A percentile compares a stretch with the other conserved stretches of the same genome.
These are phyloP conservation scores for Unio pictorum DNA, from an alignment of 2,888 invertebrate species.

Conservation along the genomic window DNA sequence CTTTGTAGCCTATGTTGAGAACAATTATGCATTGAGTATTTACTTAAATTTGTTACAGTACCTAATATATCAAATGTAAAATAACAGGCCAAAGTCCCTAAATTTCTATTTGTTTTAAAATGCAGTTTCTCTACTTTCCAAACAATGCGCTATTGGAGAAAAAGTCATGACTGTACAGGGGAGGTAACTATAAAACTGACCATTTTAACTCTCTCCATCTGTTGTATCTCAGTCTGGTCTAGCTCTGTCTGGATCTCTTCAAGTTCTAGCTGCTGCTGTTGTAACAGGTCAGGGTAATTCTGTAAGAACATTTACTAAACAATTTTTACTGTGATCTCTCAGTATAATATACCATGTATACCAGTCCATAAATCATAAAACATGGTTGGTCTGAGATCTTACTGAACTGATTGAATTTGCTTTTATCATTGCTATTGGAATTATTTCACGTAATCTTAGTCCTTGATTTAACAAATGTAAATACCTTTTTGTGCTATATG, in stretches of 20 bases:
- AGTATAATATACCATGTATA: neutral
- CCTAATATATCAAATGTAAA: too few relatives aligned
- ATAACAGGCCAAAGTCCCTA: too few relatives aligned
- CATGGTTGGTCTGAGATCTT: too few relatives aligned
- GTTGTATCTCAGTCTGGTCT: slow-evolving; percentile 59
- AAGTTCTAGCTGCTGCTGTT: slow-evolving; percentile 53
- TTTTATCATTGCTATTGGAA: neutral
- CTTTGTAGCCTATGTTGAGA: too few relatives aligned
- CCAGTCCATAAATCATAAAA: too few relatives aligned
- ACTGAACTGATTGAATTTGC: neutral
- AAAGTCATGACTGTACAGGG: neutral
- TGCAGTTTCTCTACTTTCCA: neutral
- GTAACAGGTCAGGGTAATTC: slow-evolving; percentile 59
- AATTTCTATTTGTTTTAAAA: too few relatives aligned
- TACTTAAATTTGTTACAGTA: too few relatives aligned
- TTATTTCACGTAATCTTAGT: too few relatives aligned
- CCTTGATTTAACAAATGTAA: too few relatives aligned
- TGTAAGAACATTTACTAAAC: slow-evolving; percentile 19
- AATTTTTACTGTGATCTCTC: neutral
- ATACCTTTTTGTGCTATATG: too few relatives aligned
- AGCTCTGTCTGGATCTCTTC: slow-evolving; percentile 52
- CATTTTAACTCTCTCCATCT: slow-evolving; percentile 54
- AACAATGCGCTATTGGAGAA: neutral
- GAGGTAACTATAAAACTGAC: slow-evolving; percentile 28
- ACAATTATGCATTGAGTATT: too few relatives aligned